Evolutionary conservation across 2,888 invertebrate genomes (phyloP), one percentile per base, ranked within the genome.

Genomic region (Thecophora atra): DNA sequence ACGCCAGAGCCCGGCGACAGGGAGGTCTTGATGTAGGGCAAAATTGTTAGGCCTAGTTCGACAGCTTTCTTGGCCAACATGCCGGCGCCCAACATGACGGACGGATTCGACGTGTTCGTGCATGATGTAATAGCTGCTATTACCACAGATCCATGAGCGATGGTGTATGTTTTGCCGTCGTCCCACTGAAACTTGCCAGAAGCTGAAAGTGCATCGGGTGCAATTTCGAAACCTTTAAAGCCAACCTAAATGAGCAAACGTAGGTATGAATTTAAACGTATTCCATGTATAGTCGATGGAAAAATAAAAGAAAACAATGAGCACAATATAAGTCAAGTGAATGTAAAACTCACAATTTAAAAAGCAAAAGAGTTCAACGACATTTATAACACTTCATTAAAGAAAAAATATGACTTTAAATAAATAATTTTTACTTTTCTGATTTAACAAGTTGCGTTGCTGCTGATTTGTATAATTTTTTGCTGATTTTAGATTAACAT

Each of bases 81-180:
- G 80, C 96, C 97, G 78, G 99, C 98, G 51, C 97, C 98, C 21
- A 99, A 88, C 98, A 99, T 99, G 7, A 99, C 99, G 77, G 97
- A 97, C 0, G 99, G 98, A 86, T 99, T 99, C 79, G 95, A 96
- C 0, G 99, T 99, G 84, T 99, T 99, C 70, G 99, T 99, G 86
- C 99, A 99, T 28, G 96, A 97, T 0, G 99, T 99, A 79, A 99
- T 98, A 69, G 99, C 98, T 0, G 98, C 97, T 77, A 99, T 98
- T 72, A 99, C 94, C 24, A 99, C 97, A 1, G 96, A 95, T 3
- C 98, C 98, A 85, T 98, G 97, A 0, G 88, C 89, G 76, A 98
- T 89, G 54, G 88, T 89, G 86, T 96, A 97, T 74, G 93, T 91
- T 76, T 91, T 89, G 7, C 93, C 94, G 80, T 97, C 94, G 74